Evolutionary conservation across 92 coral and sea anemone species (phyloP).

Genomic region (Chrysogorgia sp.): DNA sequence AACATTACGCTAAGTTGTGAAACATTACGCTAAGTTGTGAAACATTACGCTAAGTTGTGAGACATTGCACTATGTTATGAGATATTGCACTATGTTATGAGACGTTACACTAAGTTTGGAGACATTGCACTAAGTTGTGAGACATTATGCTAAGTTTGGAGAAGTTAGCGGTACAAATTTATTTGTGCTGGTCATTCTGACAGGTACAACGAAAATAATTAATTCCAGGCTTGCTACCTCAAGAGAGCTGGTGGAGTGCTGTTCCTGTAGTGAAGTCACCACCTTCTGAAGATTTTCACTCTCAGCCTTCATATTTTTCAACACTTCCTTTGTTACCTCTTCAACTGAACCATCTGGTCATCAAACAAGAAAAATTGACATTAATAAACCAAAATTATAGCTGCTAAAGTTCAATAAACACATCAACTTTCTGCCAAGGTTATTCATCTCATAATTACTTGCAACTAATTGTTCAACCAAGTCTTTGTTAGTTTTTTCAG

Average conservation of each 20-base stretch:
- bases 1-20: no score
- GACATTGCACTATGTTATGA: background rate
- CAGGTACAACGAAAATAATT: background rate
- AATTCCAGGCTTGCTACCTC: no score
- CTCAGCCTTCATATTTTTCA: conserved; percentile 67
- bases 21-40: no score
- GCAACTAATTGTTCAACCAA: conserved; percentile 3
- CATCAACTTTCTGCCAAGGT: background rate
- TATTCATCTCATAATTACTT: background rate
- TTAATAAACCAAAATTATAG: background rate
- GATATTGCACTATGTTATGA: background rate
- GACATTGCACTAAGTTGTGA: no score
- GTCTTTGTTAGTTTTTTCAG: conserved; percentile 25
- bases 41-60: no score
- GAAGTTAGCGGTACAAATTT: no score
- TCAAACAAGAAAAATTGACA: background rate
- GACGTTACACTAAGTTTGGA: no score
- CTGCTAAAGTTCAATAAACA: background rate
- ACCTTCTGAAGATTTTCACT: conserved; percentile 80
- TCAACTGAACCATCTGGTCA: conserved; percentile 32
- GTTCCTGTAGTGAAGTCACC: conserved; percentile 82
- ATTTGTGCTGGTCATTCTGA: no score
- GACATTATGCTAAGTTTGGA: background rate
- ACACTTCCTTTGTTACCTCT: conserved; percentile 39
- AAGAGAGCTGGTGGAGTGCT: conserved; percentile 86